Percentiles rank a stretch among this genome's conserved stretches.
phyloP scores from a whole-genome alignment of 1,140 invertebrate species.

The Drosophila parabipectinata region DNA sequence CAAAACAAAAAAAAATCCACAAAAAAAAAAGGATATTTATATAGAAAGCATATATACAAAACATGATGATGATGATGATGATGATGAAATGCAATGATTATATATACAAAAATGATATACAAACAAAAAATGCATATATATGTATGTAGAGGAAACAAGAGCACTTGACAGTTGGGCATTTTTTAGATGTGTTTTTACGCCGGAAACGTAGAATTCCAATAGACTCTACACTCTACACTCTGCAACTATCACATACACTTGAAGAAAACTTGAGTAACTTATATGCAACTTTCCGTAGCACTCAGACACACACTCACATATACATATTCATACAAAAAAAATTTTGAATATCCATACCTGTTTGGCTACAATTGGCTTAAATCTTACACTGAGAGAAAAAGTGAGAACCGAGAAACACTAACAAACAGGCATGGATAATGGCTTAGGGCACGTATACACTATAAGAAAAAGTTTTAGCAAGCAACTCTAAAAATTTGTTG shows the following conservation, averaged over 20 bases:
- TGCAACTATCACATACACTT: constrained; percentile 13
- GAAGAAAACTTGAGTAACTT: constrained; percentile 39
- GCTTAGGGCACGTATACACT: constrained; percentile 37
- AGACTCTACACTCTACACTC: constrained; percentile 10
- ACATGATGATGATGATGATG: constrained; percentile 17
- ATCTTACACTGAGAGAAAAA: not conserved
- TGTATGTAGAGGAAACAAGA: constrained; percentile 13
- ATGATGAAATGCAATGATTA: constrained; percentile 1
- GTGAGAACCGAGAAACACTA: not conserved
- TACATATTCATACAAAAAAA: constrained; percentile 5
- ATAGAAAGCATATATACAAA: constrained; percentile 50
- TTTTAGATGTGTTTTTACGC: constrained; percentile 66
- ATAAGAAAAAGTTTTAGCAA: constrained; percentile 48
- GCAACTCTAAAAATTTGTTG: constrained; percentile 73
- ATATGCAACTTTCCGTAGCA: constrained; percentile 60
- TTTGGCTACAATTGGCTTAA: constrained; percentile 1
- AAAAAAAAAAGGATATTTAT: constrained; percentile 38
- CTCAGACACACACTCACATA: constrained; percentile 19
- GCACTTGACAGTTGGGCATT: constrained; percentile 44
- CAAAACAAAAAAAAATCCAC: constrained; percentile 12
- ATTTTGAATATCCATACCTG: constrained; percentile 5
- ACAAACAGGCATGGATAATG: not conserved
- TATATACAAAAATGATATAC: constrained; percentile 1
- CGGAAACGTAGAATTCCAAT: constrained; percentile 17
- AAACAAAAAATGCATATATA: constrained; percentile 16